Percentiles rank a stretch among this genome's conserved stretches.
Evolutionary conservation across 2,888 invertebrate species (phyloP).

Genomic region (Cryptocheilus praepositus): DNA sequence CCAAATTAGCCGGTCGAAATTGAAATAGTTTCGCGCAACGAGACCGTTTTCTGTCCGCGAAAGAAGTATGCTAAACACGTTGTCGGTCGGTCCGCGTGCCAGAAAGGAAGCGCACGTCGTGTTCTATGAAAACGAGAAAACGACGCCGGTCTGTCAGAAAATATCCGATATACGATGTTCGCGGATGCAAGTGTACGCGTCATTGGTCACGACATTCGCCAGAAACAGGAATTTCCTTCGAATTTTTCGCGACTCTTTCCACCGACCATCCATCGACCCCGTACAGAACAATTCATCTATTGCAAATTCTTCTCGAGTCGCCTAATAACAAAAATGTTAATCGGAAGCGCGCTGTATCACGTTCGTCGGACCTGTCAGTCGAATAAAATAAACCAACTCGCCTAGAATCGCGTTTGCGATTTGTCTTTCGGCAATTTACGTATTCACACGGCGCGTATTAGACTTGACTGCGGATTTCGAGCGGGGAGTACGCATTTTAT

Average conservation of each 20-base stretch:
- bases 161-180: constrained; percentile 31
- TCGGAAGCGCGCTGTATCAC: constrained; percentile 8
- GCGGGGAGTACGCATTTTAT: no score
- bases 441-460: no score
- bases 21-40: constrained; percentile 21
- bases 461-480: no score
- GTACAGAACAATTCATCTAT: constrained; percentile 27
- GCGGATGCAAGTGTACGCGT: constrained; percentile 29
- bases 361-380: neutral
- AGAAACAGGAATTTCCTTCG: constrained; percentile 28
- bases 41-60: neutral
- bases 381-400: no score
- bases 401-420: no score
- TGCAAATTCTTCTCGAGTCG: constrained; percentile 24
- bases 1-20: constrained; percentile 24
- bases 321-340: constrained; percentile 5
- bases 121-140: constrained; percentile 10
- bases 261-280: neutral
- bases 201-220: constrained; percentile 33
- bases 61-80: constrained; percentile 33
- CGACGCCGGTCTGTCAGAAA: constrained; percentile 26
- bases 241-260: constrained; percentile 14
- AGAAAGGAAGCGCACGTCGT: constrained; percentile 23
- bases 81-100: constrained; percentile 21
- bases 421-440: no score